Evolutionary conservation across 2,888 invertebrate species (phyloP).

Genomic region (Cylindroiulus punctatus): DNA sequence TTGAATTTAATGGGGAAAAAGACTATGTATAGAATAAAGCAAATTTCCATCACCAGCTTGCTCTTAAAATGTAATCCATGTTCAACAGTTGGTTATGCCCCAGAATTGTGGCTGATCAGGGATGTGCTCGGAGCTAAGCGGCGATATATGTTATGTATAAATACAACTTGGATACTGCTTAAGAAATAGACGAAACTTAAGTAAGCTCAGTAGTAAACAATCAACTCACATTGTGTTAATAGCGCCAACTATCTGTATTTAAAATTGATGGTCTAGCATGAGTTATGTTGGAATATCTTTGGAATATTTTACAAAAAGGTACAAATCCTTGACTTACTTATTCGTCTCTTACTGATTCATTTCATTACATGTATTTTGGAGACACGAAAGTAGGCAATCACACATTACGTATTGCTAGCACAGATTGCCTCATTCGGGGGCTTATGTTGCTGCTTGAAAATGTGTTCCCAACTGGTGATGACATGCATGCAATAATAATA

Average conservation of each 20-base stretch:
- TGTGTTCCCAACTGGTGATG: too few relatives aligned
- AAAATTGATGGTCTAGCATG: too few relatives aligned
- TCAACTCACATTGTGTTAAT: too few relatives aligned
- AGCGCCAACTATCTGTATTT: too few relatives aligned
- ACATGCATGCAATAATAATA: too few relatives aligned
- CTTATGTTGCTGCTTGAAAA: too few relatives aligned
- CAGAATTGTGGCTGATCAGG: not conserved
- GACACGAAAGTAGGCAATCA: not conserved
- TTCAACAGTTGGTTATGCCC: not conserved
- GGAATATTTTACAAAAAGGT: too few relatives aligned
- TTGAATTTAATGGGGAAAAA: not conserved
- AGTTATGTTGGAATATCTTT: too few relatives aligned
- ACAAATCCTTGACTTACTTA: too few relatives aligned
- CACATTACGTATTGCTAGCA: not conserved
- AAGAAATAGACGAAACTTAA: not conserved
- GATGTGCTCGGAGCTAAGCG: not conserved
- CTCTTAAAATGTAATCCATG: not conserved
- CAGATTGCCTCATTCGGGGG: not conserved
- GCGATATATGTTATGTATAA: not conserved
- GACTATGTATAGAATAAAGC: not conserved
- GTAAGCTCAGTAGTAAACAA: not conserved
- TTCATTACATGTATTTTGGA: not conserved
- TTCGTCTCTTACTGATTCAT: too few relatives aligned
- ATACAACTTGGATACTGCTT: not conserved
- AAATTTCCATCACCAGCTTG: not conserved